These are phyloP conservation scores for Gerris buenoi DNA, from an alignment of 1,140 invertebrate genomes.

Conservation along the genomic window DNA sequence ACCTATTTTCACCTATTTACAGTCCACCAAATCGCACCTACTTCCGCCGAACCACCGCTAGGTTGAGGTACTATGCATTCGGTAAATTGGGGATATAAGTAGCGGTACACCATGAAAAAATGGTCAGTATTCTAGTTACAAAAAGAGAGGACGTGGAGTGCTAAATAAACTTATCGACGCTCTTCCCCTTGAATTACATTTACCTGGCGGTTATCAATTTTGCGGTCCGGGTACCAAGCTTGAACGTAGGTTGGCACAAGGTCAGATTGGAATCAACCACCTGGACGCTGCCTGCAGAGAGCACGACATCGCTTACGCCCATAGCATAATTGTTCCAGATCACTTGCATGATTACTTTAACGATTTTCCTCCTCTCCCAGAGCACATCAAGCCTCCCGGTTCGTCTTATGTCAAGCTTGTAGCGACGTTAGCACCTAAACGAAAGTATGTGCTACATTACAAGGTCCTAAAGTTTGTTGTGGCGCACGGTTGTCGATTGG, in stretches of 20 bases:
- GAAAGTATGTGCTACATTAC: not conserved
- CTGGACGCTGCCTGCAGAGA: not conserved
- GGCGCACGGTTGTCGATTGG: not conserved
- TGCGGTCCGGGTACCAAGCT: not conserved
- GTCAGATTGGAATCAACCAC: not conserved
- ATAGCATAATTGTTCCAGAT: no score
- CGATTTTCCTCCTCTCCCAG: not conserved
- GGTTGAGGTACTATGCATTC: not conserved
- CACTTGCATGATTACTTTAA: not conserved
- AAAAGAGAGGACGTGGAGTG: not conserved
- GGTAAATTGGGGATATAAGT: not conserved
- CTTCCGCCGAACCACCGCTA: no score
- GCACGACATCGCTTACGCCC: not conserved
- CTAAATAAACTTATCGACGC: not conserved
- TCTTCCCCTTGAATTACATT: not conserved
- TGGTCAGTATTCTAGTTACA: not conserved
- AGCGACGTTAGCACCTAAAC: not conserved
- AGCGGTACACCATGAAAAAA: not conserved
- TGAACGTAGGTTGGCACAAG: not conserved
- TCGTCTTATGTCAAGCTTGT: not conserved
- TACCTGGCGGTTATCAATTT: no score
- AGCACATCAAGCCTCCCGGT: not conserved
- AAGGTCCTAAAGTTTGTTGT: not conserved
- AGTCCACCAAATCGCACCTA: no score
- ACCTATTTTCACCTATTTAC: no score